Conservation (phyloP, 1,140 invertebrate genomes). For the Leguminivora glycinivorella region DNA sequence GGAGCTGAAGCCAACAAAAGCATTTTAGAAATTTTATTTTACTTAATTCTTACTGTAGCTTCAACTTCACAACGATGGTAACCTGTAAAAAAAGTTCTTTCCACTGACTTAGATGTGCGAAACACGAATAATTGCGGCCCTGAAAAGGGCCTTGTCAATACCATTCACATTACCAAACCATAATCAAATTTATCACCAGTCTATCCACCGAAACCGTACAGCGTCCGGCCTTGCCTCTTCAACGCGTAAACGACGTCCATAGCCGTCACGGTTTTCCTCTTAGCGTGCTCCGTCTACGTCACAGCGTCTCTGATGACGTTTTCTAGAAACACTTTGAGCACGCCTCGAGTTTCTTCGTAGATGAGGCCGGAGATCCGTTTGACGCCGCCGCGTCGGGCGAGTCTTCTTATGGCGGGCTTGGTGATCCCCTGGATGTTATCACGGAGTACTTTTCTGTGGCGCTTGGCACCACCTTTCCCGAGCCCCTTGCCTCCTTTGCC, state of each 20-base stretch:
- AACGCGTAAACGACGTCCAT: constrained; percentile 93
- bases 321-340: constrained; percentile 88
- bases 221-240: constrained; percentile 86
- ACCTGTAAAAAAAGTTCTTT: neutral
- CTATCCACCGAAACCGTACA: constrained; percentile 82
- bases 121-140: constrained; percentile 48
- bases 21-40: no score
- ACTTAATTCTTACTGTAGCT: no score
- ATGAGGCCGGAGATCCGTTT: constrained; percentile 78
- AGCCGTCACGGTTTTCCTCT: constrained; percentile 89
- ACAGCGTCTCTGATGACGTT: constrained; percentile 89
- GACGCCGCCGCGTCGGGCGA: constrained; percentile 86
- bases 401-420: constrained; percentile 62
- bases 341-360: constrained; percentile 54
- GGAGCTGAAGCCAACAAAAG: no score
- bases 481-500: constrained; percentile 85
- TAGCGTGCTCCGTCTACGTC: constrained; percentile 90
- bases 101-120: constrained; percentile 10
- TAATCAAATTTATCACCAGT: constrained; percentile 1
- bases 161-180: neutral
- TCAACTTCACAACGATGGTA: no score
- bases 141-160: constrained; percentile 59
- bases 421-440: constrained; percentile 84
- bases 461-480: constrained; percentile 85
- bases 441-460: constrained; percentile 82